phyloP scores from a whole-genome alignment of 2,113 vertebrate genomes.

The Gymnocephalus cernua region DNA sequence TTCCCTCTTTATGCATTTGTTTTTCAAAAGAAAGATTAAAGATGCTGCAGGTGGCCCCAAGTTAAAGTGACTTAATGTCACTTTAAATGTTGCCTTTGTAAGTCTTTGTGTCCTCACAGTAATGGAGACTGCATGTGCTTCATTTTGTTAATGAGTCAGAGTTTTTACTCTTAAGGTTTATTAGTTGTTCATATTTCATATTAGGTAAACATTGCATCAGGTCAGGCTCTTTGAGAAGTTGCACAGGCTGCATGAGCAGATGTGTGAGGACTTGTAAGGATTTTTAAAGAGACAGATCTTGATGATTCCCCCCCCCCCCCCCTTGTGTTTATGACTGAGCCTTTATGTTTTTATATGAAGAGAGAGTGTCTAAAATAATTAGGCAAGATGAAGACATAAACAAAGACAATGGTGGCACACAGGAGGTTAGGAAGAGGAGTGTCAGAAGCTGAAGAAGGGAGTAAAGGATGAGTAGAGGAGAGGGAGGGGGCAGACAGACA shows the following conservation, averaged over 20 bases:
- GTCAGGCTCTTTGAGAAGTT: neutral
- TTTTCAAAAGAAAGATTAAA: neutral
- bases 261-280: neutral
- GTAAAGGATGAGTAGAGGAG: constrained; percentile 37
- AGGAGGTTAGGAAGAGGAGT: constrained; percentile 41
- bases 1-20: neutral
- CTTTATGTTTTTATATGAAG: neutral
- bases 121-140: neutral
- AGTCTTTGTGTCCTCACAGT: neutral
- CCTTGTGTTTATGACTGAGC: constrained; percentile 18
- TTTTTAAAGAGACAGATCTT: neutral
- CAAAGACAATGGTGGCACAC: constrained; percentile 29
- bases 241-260: neutral
- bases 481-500: constrained; percentile 74
- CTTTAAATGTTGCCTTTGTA: neutral
- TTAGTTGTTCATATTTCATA: neutral
- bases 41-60: neutral
- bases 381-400: constrained; percentile 10
- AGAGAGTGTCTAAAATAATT: constrained; percentile 10
- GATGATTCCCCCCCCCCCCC: no score
- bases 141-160: neutral
- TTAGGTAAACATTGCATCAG: neutral
- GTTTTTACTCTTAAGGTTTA: neutral
- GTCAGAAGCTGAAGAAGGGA: constrained; percentile 37
- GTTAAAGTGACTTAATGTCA: neutral